Conservation (phyloP, 1,140 invertebrate genomes). For the Ceratina calcarata region DNA sequence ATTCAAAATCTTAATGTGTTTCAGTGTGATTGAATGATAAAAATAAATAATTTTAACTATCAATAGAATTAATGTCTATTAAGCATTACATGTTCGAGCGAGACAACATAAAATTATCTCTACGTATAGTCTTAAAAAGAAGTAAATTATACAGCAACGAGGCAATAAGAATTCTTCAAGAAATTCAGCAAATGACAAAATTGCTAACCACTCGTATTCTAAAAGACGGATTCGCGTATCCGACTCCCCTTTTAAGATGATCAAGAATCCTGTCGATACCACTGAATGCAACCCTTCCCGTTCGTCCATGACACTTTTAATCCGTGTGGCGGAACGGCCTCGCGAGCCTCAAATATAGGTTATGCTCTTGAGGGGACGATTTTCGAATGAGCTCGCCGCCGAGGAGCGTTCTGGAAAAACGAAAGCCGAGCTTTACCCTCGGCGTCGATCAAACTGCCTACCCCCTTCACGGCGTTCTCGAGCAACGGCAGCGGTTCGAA, state of each 20-base stretch:
- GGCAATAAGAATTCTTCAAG: too few species aligned
- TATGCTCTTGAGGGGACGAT: slow-evolving; percentile 2
- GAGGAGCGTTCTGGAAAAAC: background rate
- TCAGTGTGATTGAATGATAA: too few species aligned
- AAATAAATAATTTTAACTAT: too few species aligned
- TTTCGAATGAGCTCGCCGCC: background rate
- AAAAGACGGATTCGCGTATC: too few species aligned
- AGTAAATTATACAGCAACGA: too few species aligned
- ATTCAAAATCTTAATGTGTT: background rate
- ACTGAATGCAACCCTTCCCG: background rate
- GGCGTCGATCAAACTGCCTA: slow-evolving; percentile 48
- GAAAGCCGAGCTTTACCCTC: slow-evolving; percentile 28
- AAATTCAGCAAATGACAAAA: too few species aligned
- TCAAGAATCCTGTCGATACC: background rate
- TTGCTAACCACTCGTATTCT: too few species aligned
- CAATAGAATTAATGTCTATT: too few species aligned
- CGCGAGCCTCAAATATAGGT: slow-evolving; percentile 22
- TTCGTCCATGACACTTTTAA: background rate
- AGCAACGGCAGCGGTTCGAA: slow-evolving; percentile 25
- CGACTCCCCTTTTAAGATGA: background rate
- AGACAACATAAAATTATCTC: too few species aligned
- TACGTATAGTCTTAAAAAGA: too few species aligned
- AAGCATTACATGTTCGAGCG: too few species aligned
- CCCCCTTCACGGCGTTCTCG: slow-evolving; percentile 23
- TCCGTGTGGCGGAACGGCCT: background rate